A percentile compares a stretch with the other conserved stretches of the same genome.
phyloP scores from a whole-genome alignment of 2,113 vertebrate species.

The Diglossa brunneiventris region DNA sequence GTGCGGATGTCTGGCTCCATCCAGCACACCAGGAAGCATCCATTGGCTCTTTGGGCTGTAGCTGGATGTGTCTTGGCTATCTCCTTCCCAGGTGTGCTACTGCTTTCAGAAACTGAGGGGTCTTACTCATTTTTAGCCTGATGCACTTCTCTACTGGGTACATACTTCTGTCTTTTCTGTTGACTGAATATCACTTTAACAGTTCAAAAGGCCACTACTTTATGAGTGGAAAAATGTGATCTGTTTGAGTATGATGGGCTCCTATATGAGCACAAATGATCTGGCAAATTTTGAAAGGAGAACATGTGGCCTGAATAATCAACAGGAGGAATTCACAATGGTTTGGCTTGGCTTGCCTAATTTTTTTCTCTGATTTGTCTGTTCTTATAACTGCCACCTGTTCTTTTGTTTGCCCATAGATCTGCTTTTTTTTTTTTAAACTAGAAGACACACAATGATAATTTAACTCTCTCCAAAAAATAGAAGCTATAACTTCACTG shows the following conservation, averaged over 20 bases:
- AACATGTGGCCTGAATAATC: slow-evolving; percentile 64
- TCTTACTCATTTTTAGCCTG: neutral
- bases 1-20: neutral
- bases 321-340: slow-evolving; percentile 53
- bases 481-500: neutral
- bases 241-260: neutral
- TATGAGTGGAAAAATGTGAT: neutral
- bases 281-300: slow-evolving; percentile 55
- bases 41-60: neutral
- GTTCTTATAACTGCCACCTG: slow-evolving; percentile 62
- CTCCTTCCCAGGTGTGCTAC: accelerated
- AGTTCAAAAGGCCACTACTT: neutral
- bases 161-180: neutral
- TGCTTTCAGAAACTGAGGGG: neutral
- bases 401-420: slow-evolving; percentile 42
- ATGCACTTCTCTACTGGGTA: neutral
- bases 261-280: neutral
- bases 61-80: neutral
- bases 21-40: accelerated
- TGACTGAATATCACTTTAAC: neutral
- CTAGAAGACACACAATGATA: neutral
- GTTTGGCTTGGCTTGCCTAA: slow-evolving; percentile 39
- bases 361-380: slow-evolving; percentile 55
- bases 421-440: neutral
- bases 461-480: slow-evolving; percentile 25